A percentile compares a stretch with the other conserved stretches of the same genome.
Evolutionary conservation across 2,113 vertebrate genomes (phyloP).

Genomic region (Dendrocopos noguchii): DNA sequence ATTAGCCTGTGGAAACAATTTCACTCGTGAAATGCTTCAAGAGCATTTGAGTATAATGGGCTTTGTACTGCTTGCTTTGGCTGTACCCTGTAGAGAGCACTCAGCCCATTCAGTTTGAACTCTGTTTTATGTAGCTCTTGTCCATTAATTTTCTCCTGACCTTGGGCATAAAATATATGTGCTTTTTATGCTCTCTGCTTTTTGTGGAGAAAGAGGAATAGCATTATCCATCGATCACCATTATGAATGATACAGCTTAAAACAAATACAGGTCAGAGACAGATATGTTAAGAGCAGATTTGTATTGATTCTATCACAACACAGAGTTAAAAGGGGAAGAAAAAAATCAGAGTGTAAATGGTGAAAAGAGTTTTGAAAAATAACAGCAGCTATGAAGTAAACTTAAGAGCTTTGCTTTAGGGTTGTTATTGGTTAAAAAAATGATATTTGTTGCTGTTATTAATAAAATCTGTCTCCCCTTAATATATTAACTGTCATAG

Average conservation of each 20-base stretch:
- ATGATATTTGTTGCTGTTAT: slow-evolving; percentile 33
- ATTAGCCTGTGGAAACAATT: slow-evolving; percentile 82
- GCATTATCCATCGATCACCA: slow-evolving; percentile 86
- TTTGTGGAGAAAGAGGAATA: slow-evolving; percentile 84
- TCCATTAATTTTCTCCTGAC: slow-evolving; percentile 90
- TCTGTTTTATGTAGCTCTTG: slow-evolving; percentile 89
- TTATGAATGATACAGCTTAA: slow-evolving; percentile 90
- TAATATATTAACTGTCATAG: slow-evolving; percentile 47
- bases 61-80: slow-evolving; percentile 80
- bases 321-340: slow-evolving; percentile 72
- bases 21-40: slow-evolving; percentile 81
- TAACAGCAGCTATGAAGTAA: slow-evolving; percentile 27
- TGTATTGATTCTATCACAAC: slow-evolving; percentile 81
- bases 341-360: slow-evolving; percentile 70
- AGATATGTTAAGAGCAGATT: slow-evolving; percentile 83
- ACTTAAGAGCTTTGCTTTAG: slow-evolving; percentile 62
- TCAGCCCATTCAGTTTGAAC: slow-evolving; percentile 87
- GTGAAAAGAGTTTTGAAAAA: slow-evolving; percentile 76
- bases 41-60: slow-evolving; percentile 84
- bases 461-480: slow-evolving; percentile 40
- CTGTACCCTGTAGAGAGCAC: slow-evolving; percentile 81
- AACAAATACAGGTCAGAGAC: slow-evolving; percentile 84
- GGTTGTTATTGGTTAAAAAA: slow-evolving; percentile 50
- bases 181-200: slow-evolving; percentile 78
- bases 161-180: slow-evolving; percentile 85